Conservation (phyloP, 2,888 invertebrate species). For the Tenthredo distinguenda region DNA sequence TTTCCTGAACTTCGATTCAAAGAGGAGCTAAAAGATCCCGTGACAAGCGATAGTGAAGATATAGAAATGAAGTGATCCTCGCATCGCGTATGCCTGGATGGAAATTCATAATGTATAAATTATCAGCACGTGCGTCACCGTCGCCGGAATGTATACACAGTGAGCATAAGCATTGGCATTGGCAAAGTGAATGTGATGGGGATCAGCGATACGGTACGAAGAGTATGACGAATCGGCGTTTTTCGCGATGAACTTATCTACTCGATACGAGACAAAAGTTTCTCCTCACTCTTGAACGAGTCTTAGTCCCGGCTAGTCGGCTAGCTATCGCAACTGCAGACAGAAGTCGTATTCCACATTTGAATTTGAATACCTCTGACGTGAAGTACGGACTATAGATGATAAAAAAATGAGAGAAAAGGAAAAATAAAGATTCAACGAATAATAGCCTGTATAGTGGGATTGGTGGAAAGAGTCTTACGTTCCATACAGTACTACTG, state of each 20-base stretch:
- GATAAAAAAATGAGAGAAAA: not conserved
- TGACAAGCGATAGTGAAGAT: not conserved
- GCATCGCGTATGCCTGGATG: not conserved
- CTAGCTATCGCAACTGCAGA: not conserved
- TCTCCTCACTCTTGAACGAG: not conserved
- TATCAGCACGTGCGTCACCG: constrained; percentile 30
- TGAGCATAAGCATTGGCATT: not conserved
- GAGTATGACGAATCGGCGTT: not conserved
- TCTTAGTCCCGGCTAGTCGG: not conserved
- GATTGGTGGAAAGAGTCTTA: not conserved
- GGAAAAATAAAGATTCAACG: not conserved
- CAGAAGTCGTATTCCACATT: not conserved
- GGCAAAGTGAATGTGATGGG: not conserved
- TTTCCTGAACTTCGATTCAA: not conserved
- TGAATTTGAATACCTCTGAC: constrained; percentile 2
- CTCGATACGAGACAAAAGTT: not conserved
- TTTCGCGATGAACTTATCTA: not conserved
- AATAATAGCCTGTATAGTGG: not conserved
- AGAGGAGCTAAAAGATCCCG: not conserved
- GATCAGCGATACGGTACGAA: not conserved
- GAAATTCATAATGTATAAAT: not conserved
- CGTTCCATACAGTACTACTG: not conserved
- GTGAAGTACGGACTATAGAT: not conserved
- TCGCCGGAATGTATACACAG: not conserved
- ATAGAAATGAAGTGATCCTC: not conserved